Percentiles rank a stretch among this genome's conserved stretches.
phyloP scores from a whole-genome alignment of 2,797 vertebrate genomes.

The Bradypus variegatus region DNA sequence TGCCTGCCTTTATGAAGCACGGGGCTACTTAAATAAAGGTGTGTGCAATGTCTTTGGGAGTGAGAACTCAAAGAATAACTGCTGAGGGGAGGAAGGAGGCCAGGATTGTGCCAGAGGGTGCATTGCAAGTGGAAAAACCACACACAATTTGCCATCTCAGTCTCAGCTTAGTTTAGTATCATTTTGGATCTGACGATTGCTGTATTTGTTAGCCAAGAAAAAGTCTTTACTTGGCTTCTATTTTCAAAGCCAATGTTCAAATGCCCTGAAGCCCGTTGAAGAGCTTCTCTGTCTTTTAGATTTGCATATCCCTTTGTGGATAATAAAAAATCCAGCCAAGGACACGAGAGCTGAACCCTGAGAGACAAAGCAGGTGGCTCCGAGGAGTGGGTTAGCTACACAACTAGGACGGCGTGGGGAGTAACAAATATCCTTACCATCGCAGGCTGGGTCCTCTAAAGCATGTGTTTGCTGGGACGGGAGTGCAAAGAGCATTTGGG shows the following conservation, averaged over 20 bases:
- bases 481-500: too few relatives aligned
- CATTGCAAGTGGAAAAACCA: too few relatives aligned
- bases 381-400: background rate
- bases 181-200: background rate
- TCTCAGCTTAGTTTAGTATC: background rate
- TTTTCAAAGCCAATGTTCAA: background rate
- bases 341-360: background rate
- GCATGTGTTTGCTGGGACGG: too few relatives aligned
- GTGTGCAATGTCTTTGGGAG: too few relatives aligned
- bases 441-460: background rate
- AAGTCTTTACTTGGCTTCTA: background rate
- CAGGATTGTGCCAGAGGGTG: background rate
- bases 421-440: background rate
- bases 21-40: background rate
- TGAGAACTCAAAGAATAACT: background rate
- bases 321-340: background rate
- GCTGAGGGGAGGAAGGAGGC: background rate
- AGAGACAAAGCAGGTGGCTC: background rate
- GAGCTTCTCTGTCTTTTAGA: background rate
- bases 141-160: too few relatives aligned
- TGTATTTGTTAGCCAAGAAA: background rate
- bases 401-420: background rate
- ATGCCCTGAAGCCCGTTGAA: background rate
- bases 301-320: background rate
- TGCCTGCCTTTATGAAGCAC: background rate